Base-by-base conservation (phyloP, 2,888 invertebrate species). In the Chymomyza caudatula region DNA sequence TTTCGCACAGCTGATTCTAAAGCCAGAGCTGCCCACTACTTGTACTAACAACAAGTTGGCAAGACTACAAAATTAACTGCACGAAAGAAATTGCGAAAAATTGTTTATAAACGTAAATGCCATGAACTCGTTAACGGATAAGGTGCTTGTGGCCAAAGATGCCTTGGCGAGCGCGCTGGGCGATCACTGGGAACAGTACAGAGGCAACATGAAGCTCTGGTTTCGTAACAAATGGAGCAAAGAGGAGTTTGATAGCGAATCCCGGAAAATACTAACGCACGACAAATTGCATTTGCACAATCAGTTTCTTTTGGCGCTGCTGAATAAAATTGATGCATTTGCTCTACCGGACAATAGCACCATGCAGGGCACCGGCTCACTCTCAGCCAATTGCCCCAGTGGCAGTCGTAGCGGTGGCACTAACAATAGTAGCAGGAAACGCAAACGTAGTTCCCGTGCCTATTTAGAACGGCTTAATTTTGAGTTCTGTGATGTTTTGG, bases 271-370 rank as follows among this genome's bases (percentile, higher is more conserved):
- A 15, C 90, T 97, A 69, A 92, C 92, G 6, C 91, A 92, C 5
- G 94, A 96, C 54, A 94, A 96, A 90, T 93, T 96, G 25, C 94
- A 94, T 87, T 92, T 95, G 60, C 97, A 97, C 89, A 97, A 97
- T 90, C 94, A 95, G 83, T 97, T 97, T 86, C 90, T 97, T 5
- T 89, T 96, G 17, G 95, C 96, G 0, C 91, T 97, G 47, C 91
- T 96, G 42, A 94, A 94, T 81, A 96, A 95, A 92, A 95, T 96
- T 56, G 89, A 89, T 52, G 85, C 87, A 0, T 85, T 89, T 51
- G 74, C 88, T 0, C 73, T 79, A 3, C 87, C 88, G 0, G 83
- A 85, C 58, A 75, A 74, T 4, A 53, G 64, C 67, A n/a, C 43
- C 25, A 51, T 62, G 4, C 29, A 11, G 15, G 42, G 51, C 20